These are phyloP conservation scores for Gymnocheta viridis DNA, from an alignment of 2,888 invertebrate genomes.

Conservation along the genomic window DNA sequence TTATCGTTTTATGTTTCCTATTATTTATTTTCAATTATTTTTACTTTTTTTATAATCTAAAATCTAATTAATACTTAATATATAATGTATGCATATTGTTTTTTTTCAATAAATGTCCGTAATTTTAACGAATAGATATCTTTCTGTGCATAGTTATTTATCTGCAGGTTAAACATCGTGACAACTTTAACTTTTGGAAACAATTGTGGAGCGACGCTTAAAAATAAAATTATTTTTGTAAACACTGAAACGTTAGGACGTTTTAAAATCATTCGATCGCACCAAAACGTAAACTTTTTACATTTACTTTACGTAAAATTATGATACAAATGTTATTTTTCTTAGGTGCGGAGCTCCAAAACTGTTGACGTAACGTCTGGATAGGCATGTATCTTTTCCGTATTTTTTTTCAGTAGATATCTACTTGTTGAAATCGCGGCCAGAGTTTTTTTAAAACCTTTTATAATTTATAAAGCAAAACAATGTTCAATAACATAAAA, in stretches of 20 bases:
- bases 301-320: too few species aligned
- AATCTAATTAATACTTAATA: conserved; percentile 78
- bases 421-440: not conserved
- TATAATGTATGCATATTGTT: conserved; percentile 69
- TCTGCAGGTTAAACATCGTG: too few species aligned
- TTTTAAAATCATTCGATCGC: too few species aligned
- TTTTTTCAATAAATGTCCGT: not conserved
- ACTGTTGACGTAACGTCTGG: too few species aligned
- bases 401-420: not conserved
- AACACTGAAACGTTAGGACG: too few species aligned
- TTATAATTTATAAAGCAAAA: not conserved
- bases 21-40: conserved; percentile 40
- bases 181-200: too few species aligned
- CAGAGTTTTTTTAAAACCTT: conserved; percentile 41
- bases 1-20: conserved; percentile 37
- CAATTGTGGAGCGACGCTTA: too few species aligned
- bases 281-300: too few species aligned
- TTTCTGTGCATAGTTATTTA: not conserved
- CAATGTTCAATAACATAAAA: conserved; percentile 1
- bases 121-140: not conserved
- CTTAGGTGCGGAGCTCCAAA: too few species aligned
- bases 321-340: too few species aligned
- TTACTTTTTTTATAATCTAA: conserved; percentile 62
- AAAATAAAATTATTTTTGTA: too few species aligned
- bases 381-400: too few species aligned